Base-by-base conservation (phyloP, 2,888 invertebrate species). In the Autographa pulchrina region DNA sequence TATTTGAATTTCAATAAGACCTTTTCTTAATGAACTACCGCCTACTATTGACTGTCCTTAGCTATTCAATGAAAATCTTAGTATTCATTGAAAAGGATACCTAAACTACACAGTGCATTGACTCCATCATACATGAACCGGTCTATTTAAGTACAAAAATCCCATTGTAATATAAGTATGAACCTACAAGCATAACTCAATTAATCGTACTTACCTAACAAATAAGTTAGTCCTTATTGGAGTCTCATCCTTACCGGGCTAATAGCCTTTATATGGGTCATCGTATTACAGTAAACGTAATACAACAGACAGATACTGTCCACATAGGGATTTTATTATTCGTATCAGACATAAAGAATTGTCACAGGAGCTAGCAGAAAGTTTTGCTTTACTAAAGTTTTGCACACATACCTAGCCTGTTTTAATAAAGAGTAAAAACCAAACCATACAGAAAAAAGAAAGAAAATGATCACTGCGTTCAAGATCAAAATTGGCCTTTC, bases 221-320 rank as follows among this genome's bases (percentile, higher is more conserved):
- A 61, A 61, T 61, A 31, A 25, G 58, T 62, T 35, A 38, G 58
- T 61, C 25, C 13, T 58, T 20, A 35, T 25, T 65, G 13, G 14
- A 32, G 13, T 38, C 56, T 78, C 65, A 65, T 78, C 56, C 62
- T 54, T 68, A 48, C 38, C 62, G 65, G 67, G 60, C 32, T 60
- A 78, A 63, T 63, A 66, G 18, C 78, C 71, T 78, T 25, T 71
- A 64, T 61, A 75, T 78, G 20, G 75, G 72, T 68, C 75, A 77
- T 25, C 20, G n/a, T 43, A 35, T 52, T 48, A 64, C 32, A 41
- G 48, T 20, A 35, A 14, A 52, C 25, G 6, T 56, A 59, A 63
- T 7, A 38, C 31, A 54, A 48, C 9, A 62, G 20, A 32, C 58
- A 2, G 52, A 35, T 58, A 25, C 11, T n/a, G 9, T 38, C 35